phyloP scores from a whole-genome alignment of 2,888 invertebrate genomes.

The Tachystola acroxantha region DNA sequence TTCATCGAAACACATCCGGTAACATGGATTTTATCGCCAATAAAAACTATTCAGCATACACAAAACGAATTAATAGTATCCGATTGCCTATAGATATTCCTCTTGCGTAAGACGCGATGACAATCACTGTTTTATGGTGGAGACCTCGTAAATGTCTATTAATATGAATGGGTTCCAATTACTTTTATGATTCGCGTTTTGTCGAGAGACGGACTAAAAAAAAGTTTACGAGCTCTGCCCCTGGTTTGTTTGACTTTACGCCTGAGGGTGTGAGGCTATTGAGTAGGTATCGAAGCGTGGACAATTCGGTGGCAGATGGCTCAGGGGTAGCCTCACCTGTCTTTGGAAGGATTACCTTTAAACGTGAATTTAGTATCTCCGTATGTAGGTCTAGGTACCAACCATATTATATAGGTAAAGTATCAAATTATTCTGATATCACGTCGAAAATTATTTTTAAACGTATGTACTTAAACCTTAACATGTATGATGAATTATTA shows the following conservation, averaged over 20 bases:
- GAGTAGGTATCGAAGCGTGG: conserved; percentile 36
- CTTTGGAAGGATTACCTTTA: background rate
- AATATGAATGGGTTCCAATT: conserved; percentile 79
- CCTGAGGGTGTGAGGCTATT: conserved; percentile 45
- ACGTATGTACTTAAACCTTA: too few relatives aligned
- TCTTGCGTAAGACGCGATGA: conserved; percentile 64
- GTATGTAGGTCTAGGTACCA: too few relatives aligned
- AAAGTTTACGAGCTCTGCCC: conserved; percentile 72
- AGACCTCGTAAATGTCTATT: conserved; percentile 77
- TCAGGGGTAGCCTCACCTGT: conserved; percentile 45
- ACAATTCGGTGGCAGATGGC: conserved; percentile 60
- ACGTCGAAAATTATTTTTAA: too few relatives aligned
- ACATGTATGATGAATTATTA: background rate
- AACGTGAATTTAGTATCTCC: background rate
- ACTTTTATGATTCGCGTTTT: conserved; percentile 77
- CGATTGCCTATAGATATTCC: conserved; percentile 41
- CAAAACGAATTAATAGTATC: conserved; percentile 58
- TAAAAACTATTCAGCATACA: conserved; percentile 59
- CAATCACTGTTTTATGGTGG: conserved; percentile 75
- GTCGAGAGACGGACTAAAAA: conserved; percentile 65
- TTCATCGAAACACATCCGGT: conserved; percentile 44
- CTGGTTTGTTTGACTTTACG: conserved; percentile 58
- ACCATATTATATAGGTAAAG: too few relatives aligned
- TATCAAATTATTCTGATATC: background rate
- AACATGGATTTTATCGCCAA: conserved; percentile 48